phyloP scores from a whole-genome alignment of 1,140 invertebrate genomes.

The Chlorops oryzae region DNA sequence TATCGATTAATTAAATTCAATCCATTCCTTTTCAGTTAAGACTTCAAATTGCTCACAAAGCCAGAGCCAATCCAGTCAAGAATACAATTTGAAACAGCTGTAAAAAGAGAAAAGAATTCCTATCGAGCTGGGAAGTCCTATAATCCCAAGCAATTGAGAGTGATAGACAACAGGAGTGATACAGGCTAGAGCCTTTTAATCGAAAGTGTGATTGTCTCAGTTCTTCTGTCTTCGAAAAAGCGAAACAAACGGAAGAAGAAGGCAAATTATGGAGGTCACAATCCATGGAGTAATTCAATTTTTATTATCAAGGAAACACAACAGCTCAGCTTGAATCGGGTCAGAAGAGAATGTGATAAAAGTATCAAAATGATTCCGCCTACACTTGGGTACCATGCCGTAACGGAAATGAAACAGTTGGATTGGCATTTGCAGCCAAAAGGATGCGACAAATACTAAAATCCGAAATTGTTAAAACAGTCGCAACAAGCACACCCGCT shows the following conservation, averaged over 20 bases:
- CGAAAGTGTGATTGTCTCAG: not conserved
- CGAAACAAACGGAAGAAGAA: not conserved
- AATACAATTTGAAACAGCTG: too few relatives aligned
- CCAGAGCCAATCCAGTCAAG: too few relatives aligned
- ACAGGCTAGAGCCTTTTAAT: not conserved
- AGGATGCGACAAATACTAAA: not conserved
- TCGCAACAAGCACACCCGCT: constrained; percentile 10
- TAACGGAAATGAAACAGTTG: constrained; percentile 13
- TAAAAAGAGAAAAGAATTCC: too few relatives aligned
- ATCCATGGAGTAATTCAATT: constrained; percentile 9
- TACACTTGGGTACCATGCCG: too few relatives aligned
- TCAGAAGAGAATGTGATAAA: not conserved
- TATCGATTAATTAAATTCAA: too few relatives aligned
- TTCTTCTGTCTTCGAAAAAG: not conserved
- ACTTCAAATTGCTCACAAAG: too few relatives aligned
- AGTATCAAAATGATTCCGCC: not conserved
- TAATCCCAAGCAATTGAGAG: too few relatives aligned
- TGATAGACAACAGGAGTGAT: too few relatives aligned
- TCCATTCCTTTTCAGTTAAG: too few relatives aligned
- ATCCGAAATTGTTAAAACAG: too few relatives aligned
- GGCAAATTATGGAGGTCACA: too few relatives aligned
- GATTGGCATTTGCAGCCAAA: not conserved
- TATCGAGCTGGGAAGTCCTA: too few relatives aligned
- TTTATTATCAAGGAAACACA: constrained; percentile 11
- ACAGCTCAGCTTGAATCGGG: not conserved